phyloP scores from a whole-genome alignment of 2,113 vertebrate genomes.

The Hepsetus odoe region DNA sequence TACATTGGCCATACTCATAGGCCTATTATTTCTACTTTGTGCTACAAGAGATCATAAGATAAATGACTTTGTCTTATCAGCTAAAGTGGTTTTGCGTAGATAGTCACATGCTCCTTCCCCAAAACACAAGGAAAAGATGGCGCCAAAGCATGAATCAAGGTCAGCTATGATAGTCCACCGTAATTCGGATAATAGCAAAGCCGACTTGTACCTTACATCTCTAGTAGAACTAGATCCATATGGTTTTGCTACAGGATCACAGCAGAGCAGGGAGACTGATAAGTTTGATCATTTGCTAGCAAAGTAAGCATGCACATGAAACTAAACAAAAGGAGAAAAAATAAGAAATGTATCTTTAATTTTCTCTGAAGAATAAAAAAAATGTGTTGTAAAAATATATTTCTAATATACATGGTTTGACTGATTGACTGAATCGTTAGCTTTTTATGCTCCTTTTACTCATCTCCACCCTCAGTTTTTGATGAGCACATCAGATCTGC shows the following conservation, averaged over 20 bases:
- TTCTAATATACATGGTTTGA: conserved; percentile 70
- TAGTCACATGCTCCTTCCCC: neutral
- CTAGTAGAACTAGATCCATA: neutral
- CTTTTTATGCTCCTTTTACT: conserved; percentile 34
- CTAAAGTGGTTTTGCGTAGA: neutral
- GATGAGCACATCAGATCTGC: conserved; percentile 56
- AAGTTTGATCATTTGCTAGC: conserved; percentile 11
- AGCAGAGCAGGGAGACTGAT: conserved; percentile 16
- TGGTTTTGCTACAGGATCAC: conserved; percentile 6
- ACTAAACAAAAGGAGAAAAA: conserved; percentile 30
- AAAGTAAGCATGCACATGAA: conserved; percentile 50
- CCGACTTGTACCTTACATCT: neutral
- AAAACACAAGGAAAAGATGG: conserved; percentile 1
- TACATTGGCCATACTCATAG: conserved; percentile 18
- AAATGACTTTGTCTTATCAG: conserved; percentile 23
- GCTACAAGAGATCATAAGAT: conserved; percentile 11
- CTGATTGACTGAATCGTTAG: conserved; percentile 55
- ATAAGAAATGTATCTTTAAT: conserved; percentile 58
- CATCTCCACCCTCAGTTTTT: conserved; percentile 55
- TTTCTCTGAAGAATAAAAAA: conserved; percentile 61
- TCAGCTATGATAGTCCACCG: neutral
- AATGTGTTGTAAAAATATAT: conserved; percentile 57
- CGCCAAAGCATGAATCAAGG: neutral
- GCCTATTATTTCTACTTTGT: conserved; percentile 13
- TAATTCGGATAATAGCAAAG: conserved; percentile 14